phyloP scores from a whole-genome alignment of 2,888 invertebrate species.

The Diabrotica balteata region DNA sequence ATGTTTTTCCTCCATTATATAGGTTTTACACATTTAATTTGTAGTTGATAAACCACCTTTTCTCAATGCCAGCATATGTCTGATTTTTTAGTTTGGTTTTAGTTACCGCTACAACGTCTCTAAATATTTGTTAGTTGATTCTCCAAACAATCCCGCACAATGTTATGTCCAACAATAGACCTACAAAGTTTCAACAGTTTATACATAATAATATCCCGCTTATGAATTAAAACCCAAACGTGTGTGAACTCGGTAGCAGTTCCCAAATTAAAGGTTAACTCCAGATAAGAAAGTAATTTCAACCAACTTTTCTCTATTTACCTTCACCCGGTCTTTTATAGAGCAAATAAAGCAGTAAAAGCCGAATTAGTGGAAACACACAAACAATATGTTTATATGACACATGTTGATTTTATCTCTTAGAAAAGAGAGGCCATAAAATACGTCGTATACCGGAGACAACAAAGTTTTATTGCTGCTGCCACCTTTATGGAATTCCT shows the following conservation, averaged over 20 bases:
- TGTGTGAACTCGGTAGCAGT: slow-evolving; percentile 27
- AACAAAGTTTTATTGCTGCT: background rate
- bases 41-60: too few species aligned
- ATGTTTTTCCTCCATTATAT: too few species aligned
- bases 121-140: too few species aligned
- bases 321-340: slow-evolving; percentile 34
- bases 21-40: too few species aligned
- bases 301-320: slow-evolving; percentile 34
- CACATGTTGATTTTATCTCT: slow-evolving; percentile 36
- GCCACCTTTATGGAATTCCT: background rate
- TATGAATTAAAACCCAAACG: background rate
- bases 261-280: slow-evolving; percentile 6
- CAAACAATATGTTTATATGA: slow-evolving; percentile 36
- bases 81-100: too few species aligned
- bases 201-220: too few species aligned
- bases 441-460: background rate
- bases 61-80: too few species aligned
- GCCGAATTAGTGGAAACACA: slow-evolving; percentile 34
- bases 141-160: too few species aligned
- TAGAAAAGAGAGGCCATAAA: slow-evolving; percentile 13
- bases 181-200: too few species aligned
- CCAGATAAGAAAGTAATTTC: slow-evolving; percentile 29
- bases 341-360: slow-evolving; percentile 34
- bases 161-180: too few species aligned
- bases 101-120: too few species aligned